These are phyloP conservation scores for Phymastichus coffea DNA, from an alignment of 1,140 invertebrate genomes.

Conservation along the genomic window DNA sequence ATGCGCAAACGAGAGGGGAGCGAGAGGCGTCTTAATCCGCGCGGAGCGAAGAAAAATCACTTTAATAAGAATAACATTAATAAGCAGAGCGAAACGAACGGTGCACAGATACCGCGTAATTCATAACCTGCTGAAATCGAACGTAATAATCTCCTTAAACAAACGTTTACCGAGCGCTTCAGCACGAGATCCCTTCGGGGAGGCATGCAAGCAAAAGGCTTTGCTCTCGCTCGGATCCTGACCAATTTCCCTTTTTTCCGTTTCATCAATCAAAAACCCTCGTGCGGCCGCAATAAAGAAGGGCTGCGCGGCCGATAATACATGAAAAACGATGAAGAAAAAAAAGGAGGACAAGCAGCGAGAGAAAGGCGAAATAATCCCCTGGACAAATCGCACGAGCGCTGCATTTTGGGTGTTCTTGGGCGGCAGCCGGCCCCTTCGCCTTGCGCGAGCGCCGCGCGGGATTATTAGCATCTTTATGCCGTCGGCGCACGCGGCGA, in stretches of 20 bases:
- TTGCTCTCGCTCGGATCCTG: background rate
- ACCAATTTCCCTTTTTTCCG: background rate
- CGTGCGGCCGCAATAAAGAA: background rate
- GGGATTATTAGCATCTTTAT: constrained; percentile 28
- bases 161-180: background rate
- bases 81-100: no score
- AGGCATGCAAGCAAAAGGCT: no score
- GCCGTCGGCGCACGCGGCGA: constrained; percentile 1
- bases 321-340: background rate
- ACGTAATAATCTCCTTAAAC: background rate
- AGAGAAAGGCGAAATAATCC: constrained; percentile 10
- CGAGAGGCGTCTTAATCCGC: no score
- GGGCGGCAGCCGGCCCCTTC: background rate
- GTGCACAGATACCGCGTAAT: background rate
- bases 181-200: no score
- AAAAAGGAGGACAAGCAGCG: no score
- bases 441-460: no score
- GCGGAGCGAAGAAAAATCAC: no score
- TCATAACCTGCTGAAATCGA: background rate
- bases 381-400: constrained; percentile 14
- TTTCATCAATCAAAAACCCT: background rate
- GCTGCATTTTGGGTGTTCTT: constrained; percentile 9
- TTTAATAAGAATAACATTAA: no score
- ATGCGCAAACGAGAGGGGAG: no score
- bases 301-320: background rate